Conservation (phyloP, 2,888 invertebrate species). For the Acanthoscelides obtectus region DNA sequence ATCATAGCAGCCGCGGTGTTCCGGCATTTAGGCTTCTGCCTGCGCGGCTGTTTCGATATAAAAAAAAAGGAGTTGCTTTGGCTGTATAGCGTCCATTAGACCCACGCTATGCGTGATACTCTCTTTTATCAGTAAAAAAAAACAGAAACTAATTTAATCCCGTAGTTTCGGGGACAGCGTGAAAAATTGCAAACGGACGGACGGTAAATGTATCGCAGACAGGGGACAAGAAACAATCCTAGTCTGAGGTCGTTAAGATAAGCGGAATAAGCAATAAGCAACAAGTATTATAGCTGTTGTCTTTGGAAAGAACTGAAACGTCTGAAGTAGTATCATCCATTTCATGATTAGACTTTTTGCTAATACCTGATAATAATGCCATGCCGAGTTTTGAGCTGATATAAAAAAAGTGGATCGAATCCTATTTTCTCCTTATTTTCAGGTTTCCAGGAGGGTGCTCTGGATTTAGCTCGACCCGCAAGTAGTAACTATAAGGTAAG, state of each 20-base stretch:
- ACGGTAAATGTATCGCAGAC: not conserved
- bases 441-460: too few species aligned
- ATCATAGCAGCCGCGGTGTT: too few species aligned
- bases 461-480: too few species aligned
- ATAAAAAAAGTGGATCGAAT: too few species aligned
- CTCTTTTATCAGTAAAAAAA: not conserved
- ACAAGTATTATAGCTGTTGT: not conserved
- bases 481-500: too few species aligned
- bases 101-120: not conserved
- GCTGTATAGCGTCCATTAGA: not conserved
- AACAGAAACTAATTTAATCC: not conserved
- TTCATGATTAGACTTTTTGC: not conserved
- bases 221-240: not conserved
- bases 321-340: not conserved
- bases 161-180: not conserved
- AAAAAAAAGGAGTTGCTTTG: too few species aligned
- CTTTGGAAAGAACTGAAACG: not conserved
- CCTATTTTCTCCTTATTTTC: too few species aligned
- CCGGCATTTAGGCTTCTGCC: too few species aligned
- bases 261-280: not conserved
- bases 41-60: too few species aligned
- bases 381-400: too few species aligned
- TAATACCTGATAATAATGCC: too few species aligned
- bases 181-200: not conserved
- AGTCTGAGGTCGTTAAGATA: not conserved